Conservation (phyloP, 2,113 vertebrate species). For the Triplophysa tibetana region DNA sequence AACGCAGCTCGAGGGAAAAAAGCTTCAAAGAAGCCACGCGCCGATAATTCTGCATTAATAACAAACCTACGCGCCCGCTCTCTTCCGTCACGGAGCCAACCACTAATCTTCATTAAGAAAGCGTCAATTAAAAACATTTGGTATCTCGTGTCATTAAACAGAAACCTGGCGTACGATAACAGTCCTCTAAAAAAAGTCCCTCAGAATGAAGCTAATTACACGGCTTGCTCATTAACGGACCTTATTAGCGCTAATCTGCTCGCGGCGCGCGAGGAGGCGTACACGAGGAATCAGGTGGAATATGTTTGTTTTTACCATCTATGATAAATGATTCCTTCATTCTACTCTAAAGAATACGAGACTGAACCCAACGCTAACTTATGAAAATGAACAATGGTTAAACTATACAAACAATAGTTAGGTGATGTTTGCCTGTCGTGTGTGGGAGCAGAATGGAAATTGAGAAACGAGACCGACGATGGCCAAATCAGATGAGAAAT, state of each 20-base stretch:
- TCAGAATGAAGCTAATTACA: constrained; percentile 68
- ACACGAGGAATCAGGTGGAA: constrained; percentile 32
- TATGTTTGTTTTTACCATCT: constrained; percentile 49
- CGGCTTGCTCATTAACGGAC: constrained; percentile 66
- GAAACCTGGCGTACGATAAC: constrained; percentile 65
- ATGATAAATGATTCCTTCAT: constrained; percentile 53
- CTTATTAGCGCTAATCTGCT: constrained; percentile 70
- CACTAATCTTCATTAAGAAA: constrained; percentile 71
- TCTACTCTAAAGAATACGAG: constrained; percentile 9
- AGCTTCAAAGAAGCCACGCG: constrained; percentile 52
- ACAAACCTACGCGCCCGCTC: constrained; percentile 50
- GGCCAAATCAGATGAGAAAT: background rate
- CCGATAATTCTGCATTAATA: constrained; percentile 61
- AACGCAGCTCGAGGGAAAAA: background rate
- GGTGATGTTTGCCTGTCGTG: background rate
- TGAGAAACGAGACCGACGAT: background rate
- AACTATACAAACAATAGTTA: background rate
- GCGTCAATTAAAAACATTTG: constrained; percentile 72
- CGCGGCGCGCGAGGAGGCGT: constrained; percentile 55
- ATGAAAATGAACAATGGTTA: no score
- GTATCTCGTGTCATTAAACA: constrained; percentile 72
- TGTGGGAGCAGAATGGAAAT: background rate
- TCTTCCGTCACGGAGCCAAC: constrained; percentile 57
- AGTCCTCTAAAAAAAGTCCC: constrained; percentile 53
- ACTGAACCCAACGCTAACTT: background rate